phyloP scores from a whole-genome alignment of 1,140 invertebrate genomes.

The Neodiprion virginianus region DNA sequence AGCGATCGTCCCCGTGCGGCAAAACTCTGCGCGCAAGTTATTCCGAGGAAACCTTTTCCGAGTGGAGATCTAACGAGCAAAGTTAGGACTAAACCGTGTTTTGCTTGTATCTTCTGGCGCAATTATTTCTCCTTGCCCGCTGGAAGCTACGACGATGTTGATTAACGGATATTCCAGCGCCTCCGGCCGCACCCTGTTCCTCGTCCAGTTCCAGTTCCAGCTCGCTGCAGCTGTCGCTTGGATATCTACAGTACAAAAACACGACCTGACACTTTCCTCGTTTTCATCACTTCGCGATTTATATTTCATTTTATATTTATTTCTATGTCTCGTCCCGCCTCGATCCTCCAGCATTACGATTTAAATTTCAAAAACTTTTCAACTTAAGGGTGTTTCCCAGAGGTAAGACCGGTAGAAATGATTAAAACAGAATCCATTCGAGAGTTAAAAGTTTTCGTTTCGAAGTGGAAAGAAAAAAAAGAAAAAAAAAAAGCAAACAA shows the following conservation, averaged over 20 bases:
- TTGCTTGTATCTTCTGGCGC: slow-evolving; percentile 10
- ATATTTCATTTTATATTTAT: not conserved
- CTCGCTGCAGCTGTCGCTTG: slow-evolving; percentile 11
- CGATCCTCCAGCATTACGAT: not conserved
- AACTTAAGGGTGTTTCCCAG: too few species aligned
- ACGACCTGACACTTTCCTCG: not conserved
- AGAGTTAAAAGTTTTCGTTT: too few species aligned
- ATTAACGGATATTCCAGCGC: not conserved
- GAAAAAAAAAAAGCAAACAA: too few species aligned
- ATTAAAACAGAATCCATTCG: too few species aligned
- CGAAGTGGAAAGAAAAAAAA: too few species aligned
- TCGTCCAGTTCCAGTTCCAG: slow-evolving; percentile 9
- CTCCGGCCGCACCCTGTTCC: slow-evolving; percentile 6
- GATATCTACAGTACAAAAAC: slow-evolving; percentile 4
- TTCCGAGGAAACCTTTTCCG: too few species aligned
- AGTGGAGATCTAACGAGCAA: too few species aligned
- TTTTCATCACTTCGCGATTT: not conserved
- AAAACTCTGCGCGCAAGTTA: too few species aligned
- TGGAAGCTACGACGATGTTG: slow-evolving; percentile 9
- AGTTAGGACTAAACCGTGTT: not conserved
- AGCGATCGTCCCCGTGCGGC: too few species aligned
- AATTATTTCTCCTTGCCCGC: slow-evolving; percentile 6
- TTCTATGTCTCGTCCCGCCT: not conserved
- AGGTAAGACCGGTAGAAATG: not conserved
- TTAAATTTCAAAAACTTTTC: not conserved